Conservation (phyloP, 2,888 invertebrate species). For the Macrosoma leucophasiata region DNA sequence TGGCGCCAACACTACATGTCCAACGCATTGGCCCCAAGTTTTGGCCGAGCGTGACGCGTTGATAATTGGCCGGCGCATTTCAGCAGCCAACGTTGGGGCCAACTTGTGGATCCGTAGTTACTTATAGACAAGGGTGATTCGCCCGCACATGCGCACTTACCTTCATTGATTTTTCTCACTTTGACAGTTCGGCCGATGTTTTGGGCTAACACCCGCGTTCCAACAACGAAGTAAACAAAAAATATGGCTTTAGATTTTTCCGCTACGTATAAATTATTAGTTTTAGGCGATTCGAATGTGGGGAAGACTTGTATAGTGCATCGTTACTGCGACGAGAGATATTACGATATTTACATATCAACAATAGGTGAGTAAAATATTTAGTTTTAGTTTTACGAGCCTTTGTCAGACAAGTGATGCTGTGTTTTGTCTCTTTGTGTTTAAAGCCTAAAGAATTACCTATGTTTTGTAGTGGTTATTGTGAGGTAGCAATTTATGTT, state of each 20-base stretch:
- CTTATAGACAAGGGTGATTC: constrained; percentile 47
- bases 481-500: constrained; percentile 38
- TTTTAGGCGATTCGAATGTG: constrained; percentile 92
- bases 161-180: constrained; percentile 69
- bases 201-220: constrained; percentile 57
- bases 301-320: constrained; percentile 94
- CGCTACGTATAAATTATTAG: constrained; percentile 90
- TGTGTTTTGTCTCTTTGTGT: constrained; percentile 41
- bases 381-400: constrained; percentile 53
- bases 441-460: constrained; percentile 41
- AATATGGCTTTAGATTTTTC: constrained; percentile 89
- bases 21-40: not conserved
- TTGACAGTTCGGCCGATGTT: constrained; percentile 71
- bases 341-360: constrained; percentile 93
- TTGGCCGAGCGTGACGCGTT: constrained; percentile 5
- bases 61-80: constrained; percentile 1
- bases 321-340: constrained; percentile 91
- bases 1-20: too few relatives aligned
- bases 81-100: too few relatives aligned
- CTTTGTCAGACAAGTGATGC: constrained; percentile 56
- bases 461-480: constrained; percentile 40
- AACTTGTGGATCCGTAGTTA: too few relatives aligned
- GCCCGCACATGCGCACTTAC: constrained; percentile 60
- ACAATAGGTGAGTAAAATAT: constrained; percentile 85
- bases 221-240: constrained; percentile 64